Evolutionary conservation across 2,797 vertebrate genomes (phyloP).

Genomic region (Jordanella pulchra): DNA sequence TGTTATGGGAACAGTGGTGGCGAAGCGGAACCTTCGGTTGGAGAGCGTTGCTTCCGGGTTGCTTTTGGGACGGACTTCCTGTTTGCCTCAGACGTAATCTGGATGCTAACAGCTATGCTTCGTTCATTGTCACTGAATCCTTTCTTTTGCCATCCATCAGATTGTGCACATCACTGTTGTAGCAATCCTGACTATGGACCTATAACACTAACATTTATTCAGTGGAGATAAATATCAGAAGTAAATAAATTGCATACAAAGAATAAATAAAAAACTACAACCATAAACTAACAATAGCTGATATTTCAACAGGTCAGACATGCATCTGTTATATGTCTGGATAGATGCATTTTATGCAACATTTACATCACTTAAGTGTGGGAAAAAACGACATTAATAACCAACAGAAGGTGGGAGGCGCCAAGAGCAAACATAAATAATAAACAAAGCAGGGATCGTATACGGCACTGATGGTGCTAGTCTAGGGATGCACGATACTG

Average conservation of each 20-base stretch:
- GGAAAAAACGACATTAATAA: background rate
- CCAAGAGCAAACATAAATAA: background rate
- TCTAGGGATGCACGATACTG: background rate
- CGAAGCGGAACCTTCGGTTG: background rate
- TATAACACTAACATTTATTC: background rate
- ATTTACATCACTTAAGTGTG: background rate
- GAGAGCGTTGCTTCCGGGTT: background rate
- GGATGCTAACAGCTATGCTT: no score
- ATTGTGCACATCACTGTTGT: background rate
- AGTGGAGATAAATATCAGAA: no score
- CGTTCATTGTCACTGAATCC: no score
- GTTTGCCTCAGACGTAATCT: no score
- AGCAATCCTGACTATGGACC: background rate
- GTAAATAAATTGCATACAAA: no score
- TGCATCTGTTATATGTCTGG: background rate
- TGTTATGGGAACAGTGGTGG: no score
- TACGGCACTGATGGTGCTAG: background rate
- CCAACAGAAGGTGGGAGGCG: background rate
- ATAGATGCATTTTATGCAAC: background rate
- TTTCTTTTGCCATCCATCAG: background rate
- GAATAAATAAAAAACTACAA: no score
- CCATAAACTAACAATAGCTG: no score
- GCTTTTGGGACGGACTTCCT: background rate
- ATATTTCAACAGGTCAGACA: background rate
- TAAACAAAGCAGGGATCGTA: background rate